These are phyloP conservation scores for Otis tarda DNA, from an alignment of 2,113 vertebrate species.

Conservation along the genomic window DNA sequence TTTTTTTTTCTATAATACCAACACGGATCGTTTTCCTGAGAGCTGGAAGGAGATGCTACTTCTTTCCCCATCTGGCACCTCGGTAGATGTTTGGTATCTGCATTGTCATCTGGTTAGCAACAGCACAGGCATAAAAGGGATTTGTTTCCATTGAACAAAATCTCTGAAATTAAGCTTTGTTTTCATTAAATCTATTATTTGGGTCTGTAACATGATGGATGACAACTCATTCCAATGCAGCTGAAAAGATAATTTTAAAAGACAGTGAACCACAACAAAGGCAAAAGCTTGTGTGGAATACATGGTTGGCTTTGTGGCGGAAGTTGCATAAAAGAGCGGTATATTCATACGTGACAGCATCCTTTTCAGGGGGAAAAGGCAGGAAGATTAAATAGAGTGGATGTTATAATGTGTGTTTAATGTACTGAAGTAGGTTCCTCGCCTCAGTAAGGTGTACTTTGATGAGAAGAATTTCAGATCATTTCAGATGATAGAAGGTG, in stretches of 20 bases:
- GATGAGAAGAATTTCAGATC: conserved; percentile 49
- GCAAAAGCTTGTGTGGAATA: not conserved
- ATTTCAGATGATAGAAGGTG: conserved; percentile 30
- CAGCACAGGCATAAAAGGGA: not conserved
- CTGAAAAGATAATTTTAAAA: conserved; percentile 12
- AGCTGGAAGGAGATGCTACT: not conserved
- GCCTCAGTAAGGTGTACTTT: conserved; percentile 22
- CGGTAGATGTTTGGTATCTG: not conserved
- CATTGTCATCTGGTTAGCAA: not conserved
- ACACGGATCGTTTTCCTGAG: not conserved
- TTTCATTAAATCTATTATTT: not conserved
- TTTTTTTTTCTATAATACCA: not conserved
- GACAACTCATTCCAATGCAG: not conserved
- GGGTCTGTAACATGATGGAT: not conserved
- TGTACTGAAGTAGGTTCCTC: not conserved
- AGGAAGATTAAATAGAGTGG: conserved; percentile 26
- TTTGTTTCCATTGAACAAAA: not conserved
- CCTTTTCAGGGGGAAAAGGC: conserved; percentile 10
- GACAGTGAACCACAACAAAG: conserved; percentile 5
- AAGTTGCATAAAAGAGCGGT: not conserved
- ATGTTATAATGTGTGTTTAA: conserved; percentile 31
- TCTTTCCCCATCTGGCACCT: not conserved
- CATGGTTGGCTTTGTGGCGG: not conserved
- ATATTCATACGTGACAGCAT: not conserved
- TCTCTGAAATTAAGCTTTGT: not conserved